Evolutionary conservation across 2,888 invertebrate genomes (phyloP), one percentile per base, ranked within the genome.

Genomic region (Hemaris fuciformis): DNA sequence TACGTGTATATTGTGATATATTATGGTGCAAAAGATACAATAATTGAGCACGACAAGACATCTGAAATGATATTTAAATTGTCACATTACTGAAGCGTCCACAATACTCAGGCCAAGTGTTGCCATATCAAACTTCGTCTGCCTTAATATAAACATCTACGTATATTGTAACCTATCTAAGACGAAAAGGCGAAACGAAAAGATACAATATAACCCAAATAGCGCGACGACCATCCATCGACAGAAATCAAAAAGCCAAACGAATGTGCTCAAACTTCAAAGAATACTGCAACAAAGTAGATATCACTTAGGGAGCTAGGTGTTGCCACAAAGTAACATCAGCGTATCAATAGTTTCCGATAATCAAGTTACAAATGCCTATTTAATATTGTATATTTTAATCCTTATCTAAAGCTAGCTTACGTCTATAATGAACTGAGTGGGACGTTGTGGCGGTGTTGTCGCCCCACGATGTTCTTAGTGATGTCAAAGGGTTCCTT

Each of bases 151-250:
- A 83, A 87, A 89, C 88, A 87, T 81, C 90, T 91, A 87, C 79
- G 75, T 84, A 83, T 80, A 86, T 81, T 80, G 80, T 87, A 86
- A 81, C 88, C 89, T 91, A 90, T 87, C 91, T 91, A 91, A 82
- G 84, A 88, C 80, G 76, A 81, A 81, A 82, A 85, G 83, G 88
- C 87, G 87, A 87, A 86, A 77, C 69, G 73, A 73, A 76, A 75
- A 76, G 75, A 73, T 62, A 73, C 73, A 71, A 71, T 43, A 61
- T 61, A 62, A 59, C 61, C 61, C 48, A 80, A 79, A 77, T 75
- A 72, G 82, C 78, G 78, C 79, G 79, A 86, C 85, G 85, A 81
- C 79, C 84, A 80, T 83, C 75, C 83, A 83, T 81, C 76, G 79
- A 83, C 76, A 72, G 76, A 79, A 77, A 75, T 68, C 65, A 75